A percentile compares a stretch with the other conserved stretches of the same genome.
Evolutionary conservation across 2,113 vertebrate genomes (phyloP).

Genomic region (Abramis brama): DNA sequence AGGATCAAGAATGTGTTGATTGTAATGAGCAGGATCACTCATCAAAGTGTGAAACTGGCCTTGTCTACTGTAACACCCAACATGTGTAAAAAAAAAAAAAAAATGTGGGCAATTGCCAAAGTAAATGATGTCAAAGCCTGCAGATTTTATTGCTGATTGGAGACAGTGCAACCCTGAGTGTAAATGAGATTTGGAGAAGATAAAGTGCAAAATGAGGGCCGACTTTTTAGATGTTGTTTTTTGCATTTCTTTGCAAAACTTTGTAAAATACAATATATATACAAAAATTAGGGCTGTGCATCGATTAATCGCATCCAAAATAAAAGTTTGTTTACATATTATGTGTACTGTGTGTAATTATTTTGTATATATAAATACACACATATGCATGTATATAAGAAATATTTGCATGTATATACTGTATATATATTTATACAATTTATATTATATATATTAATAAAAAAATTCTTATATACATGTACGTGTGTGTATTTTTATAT

Average conservation of each 20-base stretch:
- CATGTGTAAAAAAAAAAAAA: slow-evolving; percentile 57
- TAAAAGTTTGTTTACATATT: too few species aligned
- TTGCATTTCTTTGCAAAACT: not conserved
- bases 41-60: slow-evolving; percentile 77
- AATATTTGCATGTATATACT: too few species aligned
- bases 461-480: too few species aligned
- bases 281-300: not conserved
- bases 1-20: slow-evolving; percentile 74
- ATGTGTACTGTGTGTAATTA: too few species aligned
- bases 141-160: slow-evolving; percentile 76
- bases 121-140: slow-evolving; percentile 78
- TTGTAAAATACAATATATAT: not conserved
- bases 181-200: slow-evolving; percentile 46
- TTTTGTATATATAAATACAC: too few species aligned
- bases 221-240: not conserved
- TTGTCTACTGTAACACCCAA: slow-evolving; percentile 74
- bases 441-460: too few species aligned
- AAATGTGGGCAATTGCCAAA: slow-evolving; percentile 75
- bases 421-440: too few species aligned
- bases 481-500: too few species aligned
- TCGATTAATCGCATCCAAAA: too few species aligned
- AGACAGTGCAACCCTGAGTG: slow-evolving; percentile 51
- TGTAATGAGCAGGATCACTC: slow-evolving; percentile 74
- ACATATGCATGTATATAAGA: too few species aligned
- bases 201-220: slow-evolving; percentile 18